These are phyloP conservation scores for Pluvialis apricaria DNA, from an alignment of 2,113 vertebrate species.

Conservation along the genomic window DNA sequence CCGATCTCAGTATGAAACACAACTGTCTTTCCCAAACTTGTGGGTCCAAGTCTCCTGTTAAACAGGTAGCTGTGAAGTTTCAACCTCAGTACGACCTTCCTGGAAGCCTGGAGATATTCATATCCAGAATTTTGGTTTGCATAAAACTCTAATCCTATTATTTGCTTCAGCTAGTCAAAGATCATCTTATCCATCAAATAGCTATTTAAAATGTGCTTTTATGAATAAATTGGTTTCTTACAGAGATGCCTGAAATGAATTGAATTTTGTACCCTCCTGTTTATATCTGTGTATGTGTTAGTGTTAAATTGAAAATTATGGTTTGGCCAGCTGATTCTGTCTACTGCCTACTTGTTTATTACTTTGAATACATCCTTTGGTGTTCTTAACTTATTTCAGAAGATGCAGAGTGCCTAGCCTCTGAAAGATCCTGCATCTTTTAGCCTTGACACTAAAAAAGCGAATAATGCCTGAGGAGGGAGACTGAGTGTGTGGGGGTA, in stretches of 20 bases:
- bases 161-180: background rate
- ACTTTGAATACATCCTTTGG: background rate
- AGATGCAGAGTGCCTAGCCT: background rate
- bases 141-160: background rate
- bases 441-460: background rate
- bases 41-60: background rate
- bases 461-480: background rate
- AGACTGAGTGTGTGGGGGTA: rapidly evolving
- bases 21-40: background rate
- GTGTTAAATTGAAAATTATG: background rate
- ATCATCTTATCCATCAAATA: background rate
- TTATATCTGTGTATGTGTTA: background rate
- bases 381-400: background rate
- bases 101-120: background rate
- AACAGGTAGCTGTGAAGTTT: background rate
- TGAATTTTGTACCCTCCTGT: background rate
- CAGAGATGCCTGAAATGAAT: background rate
- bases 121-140: background rate
- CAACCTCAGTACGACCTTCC: background rate
- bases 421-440: background rate
- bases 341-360: background rate
- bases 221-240: background rate
- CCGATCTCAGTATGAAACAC: background rate
- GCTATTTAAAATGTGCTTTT: background rate
- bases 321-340: background rate